These are phyloP conservation scores for Pterostichus madidus DNA, from an alignment of 2,888 invertebrate genomes.

Conservation along the genomic window DNA sequence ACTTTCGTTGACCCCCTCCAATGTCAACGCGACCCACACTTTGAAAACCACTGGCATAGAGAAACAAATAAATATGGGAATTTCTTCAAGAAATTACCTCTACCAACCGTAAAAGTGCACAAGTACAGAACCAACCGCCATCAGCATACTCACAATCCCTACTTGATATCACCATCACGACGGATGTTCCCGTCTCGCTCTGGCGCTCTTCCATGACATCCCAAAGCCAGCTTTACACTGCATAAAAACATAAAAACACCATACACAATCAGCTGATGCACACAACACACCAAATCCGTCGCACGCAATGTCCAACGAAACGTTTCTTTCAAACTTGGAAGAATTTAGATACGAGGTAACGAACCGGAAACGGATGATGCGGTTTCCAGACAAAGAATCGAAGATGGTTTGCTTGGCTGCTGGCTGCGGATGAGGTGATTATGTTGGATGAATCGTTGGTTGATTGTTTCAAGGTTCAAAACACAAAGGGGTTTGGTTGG, in stretches of 20 bases:
- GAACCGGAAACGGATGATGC: slow-evolving; percentile 48
- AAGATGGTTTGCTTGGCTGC: background rate
- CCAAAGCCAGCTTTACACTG: background rate
- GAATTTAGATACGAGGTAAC: slow-evolving; percentile 23
- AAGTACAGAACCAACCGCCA: too few relatives aligned
- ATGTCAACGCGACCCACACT: too few relatives aligned
- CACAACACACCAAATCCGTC: background rate
- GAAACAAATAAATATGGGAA: too few relatives aligned
- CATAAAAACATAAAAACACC: background rate
- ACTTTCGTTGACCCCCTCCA: too few relatives aligned
- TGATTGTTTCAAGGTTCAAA: slow-evolving; percentile 27
- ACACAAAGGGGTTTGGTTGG: slow-evolving; percentile 10
- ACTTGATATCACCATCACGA: background rate
- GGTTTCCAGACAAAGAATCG: slow-evolving; percentile 26
- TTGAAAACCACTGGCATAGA: too few relatives aligned
- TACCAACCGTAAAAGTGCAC: too few relatives aligned
- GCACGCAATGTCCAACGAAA: background rate
- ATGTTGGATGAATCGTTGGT: background rate
- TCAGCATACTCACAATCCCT: background rate
- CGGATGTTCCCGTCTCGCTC: slow-evolving; percentile 29
- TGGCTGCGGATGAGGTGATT: slow-evolving; percentile 14
- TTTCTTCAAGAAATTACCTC: too few relatives aligned
- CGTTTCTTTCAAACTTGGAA: background rate
- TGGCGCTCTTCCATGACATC: background rate
- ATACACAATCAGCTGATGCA: background rate